These are phyloP conservation scores for Seira musarum DNA, from an alignment of 2,888 invertebrate genomes.

Conservation along the genomic window DNA sequence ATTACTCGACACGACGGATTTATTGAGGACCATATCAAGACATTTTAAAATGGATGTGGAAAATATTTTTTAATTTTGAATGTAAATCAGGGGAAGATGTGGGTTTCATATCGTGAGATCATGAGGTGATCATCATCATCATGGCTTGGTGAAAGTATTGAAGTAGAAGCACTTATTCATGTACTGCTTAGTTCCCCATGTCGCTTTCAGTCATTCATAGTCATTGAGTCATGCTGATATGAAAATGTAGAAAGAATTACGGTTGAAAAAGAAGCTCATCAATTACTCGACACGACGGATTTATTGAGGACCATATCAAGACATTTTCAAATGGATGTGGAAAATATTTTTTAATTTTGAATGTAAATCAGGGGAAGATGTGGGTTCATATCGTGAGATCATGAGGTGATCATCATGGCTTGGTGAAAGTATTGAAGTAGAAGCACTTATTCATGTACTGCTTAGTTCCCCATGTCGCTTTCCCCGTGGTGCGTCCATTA, in stretches of 20 bases:
- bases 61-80: not conserved
- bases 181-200: conserved; percentile 52
- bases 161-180: conserved; percentile 50
- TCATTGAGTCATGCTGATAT: not conserved
- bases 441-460: conserved; percentile 65
- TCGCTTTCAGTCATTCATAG: too few species aligned
- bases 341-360: not conserved
- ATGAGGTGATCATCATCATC: too few species aligned
- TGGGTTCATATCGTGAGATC: not conserved
- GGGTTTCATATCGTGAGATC: too few species aligned
- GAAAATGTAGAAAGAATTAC: conserved; percentile 19
- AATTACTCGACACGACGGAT: conserved; percentile 45
- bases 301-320: conserved; percentile 37
- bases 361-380: conserved; percentile 14
- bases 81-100: conserved; percentile 13
- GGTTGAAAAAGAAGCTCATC: conserved; percentile 38
- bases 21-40: conserved; percentile 38
- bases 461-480: conserved; percentile 65
- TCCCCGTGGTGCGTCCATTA: conserved; percentile 59
- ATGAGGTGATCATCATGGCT: conserved; percentile 22
- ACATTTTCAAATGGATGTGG: not conserved
- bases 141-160: conserved; percentile 45
- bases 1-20: conserved; percentile 41
- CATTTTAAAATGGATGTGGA: too few species aligned
- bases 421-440: conserved; percentile 64